Evolutionary conservation across 2,888 invertebrate species (phyloP).

Genomic region (Epiblema foenella): DNA sequence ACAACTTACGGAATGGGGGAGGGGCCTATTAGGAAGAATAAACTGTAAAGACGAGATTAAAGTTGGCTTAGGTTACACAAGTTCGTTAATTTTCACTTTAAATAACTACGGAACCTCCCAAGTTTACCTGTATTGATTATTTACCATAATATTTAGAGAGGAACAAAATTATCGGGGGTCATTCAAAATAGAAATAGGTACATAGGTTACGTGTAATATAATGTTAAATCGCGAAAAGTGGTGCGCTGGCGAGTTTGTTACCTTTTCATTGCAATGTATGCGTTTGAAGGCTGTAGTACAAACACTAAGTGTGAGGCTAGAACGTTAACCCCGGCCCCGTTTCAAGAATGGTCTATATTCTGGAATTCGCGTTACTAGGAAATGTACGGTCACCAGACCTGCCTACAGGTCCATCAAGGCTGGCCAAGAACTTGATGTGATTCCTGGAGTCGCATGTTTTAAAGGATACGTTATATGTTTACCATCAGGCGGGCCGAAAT

Average conservation of each 20-base stretch:
- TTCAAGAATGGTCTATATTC: neutral
- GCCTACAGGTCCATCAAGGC: neutral
- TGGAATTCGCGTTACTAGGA: neutral
- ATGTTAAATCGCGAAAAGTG: neutral
- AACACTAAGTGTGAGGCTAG: neutral
- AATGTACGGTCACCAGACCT: neutral
- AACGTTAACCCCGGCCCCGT: neutral
- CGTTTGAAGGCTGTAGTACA: slow-evolving; percentile 1
- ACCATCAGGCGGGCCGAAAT: neutral
- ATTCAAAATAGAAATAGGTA: too few species aligned
- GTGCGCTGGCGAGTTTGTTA: slow-evolving; percentile 5
- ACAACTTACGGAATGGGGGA: too few species aligned
- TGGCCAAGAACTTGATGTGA: too few species aligned
- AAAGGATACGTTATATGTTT: neutral
- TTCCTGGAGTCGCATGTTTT: neutral
- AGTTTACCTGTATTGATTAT: neutral
- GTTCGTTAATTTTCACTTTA: too few species aligned
- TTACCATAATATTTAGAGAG: neutral
- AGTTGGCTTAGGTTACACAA: too few species aligned
- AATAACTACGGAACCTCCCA: too few species aligned
- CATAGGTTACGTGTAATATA: too few species aligned
- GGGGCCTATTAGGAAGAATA: too few species aligned
- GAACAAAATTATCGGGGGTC: neutral
- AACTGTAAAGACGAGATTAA: too few species aligned
- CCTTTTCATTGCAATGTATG: slow-evolving; percentile 7